Percentiles rank a stretch among this genome's conserved stretches.
These are phyloP conservation scores for Rhingia rostrata DNA, from an alignment of 2,888 invertebrate species.

Conservation along the genomic window DNA sequence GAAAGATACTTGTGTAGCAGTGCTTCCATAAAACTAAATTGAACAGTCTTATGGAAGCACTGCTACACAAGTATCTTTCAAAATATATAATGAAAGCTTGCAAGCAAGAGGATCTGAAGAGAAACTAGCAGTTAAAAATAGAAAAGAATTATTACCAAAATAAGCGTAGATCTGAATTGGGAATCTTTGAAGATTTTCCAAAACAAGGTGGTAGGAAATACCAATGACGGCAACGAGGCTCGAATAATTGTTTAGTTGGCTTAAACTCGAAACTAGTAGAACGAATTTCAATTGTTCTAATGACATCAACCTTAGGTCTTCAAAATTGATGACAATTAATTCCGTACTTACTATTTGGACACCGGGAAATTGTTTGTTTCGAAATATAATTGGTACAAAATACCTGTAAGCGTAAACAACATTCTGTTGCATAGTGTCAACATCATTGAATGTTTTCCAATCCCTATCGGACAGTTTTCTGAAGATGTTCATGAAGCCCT, in stretches of 20 bases:
- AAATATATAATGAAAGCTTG: neutral
- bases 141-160: conserved; percentile 9
- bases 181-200: conserved; percentile 16
- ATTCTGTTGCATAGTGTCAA: neutral
- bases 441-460: too few species aligned
- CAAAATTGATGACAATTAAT: neutral
- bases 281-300: neutral
- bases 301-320: neutral
- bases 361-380: conserved; percentile 15
- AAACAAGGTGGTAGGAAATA: conserved; percentile 3
- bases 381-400: conserved; percentile 5
- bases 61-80: too few species aligned
- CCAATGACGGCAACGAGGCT: too few species aligned
- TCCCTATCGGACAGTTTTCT: too few species aligned
- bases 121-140: conserved; percentile 4
- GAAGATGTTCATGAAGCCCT: too few species aligned
- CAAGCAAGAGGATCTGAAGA: conserved; percentile 17
- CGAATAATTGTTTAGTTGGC: neutral
- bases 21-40: too few species aligned
- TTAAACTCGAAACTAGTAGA: neutral
- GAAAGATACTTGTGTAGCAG: too few species aligned
- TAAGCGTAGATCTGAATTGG: neutral
- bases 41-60: too few species aligned
- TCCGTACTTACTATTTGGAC: conserved; percentile 6
- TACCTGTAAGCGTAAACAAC: conserved; percentile 10